Evolutionary conservation across 2,797 vertebrate genomes (phyloP).

Genomic region (Threskiornis aethiopicus): DNA sequence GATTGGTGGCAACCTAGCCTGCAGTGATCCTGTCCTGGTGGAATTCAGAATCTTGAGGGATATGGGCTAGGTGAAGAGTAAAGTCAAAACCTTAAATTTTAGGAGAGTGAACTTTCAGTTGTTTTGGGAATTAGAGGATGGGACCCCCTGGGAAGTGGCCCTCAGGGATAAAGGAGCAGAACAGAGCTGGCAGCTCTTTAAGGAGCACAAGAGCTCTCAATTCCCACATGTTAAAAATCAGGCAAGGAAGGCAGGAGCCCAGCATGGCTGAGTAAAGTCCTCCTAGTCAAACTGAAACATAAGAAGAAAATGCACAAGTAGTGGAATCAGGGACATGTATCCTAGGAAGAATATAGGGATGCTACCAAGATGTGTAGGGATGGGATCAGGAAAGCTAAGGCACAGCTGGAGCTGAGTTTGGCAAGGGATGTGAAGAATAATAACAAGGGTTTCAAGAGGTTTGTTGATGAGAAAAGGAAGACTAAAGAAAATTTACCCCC

Average conservation of each 20-base stretch:
- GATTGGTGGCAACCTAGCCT: neutral
- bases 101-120: neutral
- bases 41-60: neutral
- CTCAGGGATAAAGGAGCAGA: neutral
- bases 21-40: neutral
- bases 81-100: neutral
- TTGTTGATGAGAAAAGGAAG: neutral
- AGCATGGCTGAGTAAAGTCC: neutral
- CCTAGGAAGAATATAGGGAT: neutral
- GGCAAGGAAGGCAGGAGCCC: neutral
- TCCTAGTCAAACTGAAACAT: neutral
- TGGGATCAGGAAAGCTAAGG: neutral
- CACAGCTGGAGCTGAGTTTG: neutral
- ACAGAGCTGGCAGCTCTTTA: neutral
- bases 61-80: neutral
- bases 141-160: no score
- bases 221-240: neutral
- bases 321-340: neutral
- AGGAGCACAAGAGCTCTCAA: neutral
- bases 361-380: no score
- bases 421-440: neutral
- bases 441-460: neutral
- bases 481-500: neutral
- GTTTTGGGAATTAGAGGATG: neutral
- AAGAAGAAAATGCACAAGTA: neutral